Conservation (phyloP, 2,797 vertebrate genomes). For the Phrynocephalus guinanensis region DNA sequence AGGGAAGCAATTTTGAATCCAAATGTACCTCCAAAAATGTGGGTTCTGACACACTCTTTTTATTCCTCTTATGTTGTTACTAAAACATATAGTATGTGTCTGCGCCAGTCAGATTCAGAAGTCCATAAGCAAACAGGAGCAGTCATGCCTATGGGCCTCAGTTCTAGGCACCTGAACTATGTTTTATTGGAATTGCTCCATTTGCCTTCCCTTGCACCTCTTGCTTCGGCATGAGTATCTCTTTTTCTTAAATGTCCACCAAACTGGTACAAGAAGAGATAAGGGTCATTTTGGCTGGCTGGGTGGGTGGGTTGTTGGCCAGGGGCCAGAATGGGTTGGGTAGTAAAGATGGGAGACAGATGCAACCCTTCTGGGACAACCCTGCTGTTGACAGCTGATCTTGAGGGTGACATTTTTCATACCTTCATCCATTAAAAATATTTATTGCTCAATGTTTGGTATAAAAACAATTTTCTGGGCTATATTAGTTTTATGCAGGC, state of each 20-base stretch:
- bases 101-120: background rate
- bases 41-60: slow-evolving; percentile 10
- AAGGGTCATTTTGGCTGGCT: background rate
- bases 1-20: slow-evolving; percentile 41
- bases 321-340: too few relatives aligned
- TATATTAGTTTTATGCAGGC: background rate
- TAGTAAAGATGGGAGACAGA: too few relatives aligned
- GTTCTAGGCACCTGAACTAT: slow-evolving; percentile 6
- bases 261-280: background rate
- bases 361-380: too few relatives aligned
- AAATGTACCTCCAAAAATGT: slow-evolving; percentile 22
- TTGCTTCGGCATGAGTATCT: background rate
- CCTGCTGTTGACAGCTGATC: too few relatives aligned
- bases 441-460: background rate
- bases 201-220: slow-evolving; percentile 3
- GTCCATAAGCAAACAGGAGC: slow-evolving; percentile 36
- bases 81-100: background rate
- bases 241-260: background rate
- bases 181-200: slow-evolving; percentile 10
- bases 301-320: too few relatives aligned
- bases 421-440: too few relatives aligned
- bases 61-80: background rate
- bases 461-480: background rate
- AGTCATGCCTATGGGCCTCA: slow-evolving; percentile 6
- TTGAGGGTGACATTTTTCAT: too few relatives aligned